phyloP scores from a whole-genome alignment of 2,797 vertebrate genomes.

The Acipenser transmontanus region DNA sequence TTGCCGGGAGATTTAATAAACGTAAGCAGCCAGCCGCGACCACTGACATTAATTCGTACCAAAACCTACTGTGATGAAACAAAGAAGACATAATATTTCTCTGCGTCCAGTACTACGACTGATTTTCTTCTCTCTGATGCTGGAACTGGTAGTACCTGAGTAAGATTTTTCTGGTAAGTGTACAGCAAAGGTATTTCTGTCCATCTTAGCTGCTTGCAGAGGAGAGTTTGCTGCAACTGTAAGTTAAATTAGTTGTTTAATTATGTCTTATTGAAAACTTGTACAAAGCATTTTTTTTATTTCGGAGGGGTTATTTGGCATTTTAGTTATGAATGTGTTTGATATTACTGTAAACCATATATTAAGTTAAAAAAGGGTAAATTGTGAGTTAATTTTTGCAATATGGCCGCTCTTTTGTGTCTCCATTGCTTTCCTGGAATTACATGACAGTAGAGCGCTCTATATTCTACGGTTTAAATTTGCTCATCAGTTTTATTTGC shows the following conservation, averaged over 20 bases:
- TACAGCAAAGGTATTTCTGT: not conserved
- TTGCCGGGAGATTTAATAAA: conserved; percentile 34
- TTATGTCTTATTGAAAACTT: too few species aligned
- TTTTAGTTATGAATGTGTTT: too few species aligned
- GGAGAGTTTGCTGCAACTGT: too few species aligned
- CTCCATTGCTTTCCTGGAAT: conserved; percentile 23
- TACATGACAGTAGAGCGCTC: too few species aligned
- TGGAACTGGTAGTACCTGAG: conserved; percentile 36
- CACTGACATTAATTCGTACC: not conserved
- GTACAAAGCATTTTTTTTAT: too few species aligned
- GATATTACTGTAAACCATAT: conserved; percentile 37
- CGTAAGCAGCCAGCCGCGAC: conserved; percentile 17
- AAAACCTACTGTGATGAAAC: conserved; percentile 29
- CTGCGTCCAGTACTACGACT: not conserved
- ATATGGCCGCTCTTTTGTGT: conserved; percentile 41
- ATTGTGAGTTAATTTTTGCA: conserved; percentile 38
- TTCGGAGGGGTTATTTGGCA: too few species aligned
- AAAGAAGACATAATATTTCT: conserved; percentile 25
- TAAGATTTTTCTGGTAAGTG: conserved; percentile 45
- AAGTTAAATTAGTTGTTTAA: too few species aligned
- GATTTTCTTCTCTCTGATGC: conserved; percentile 36
- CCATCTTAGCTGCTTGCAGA: not conserved
- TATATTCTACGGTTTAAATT: too few species aligned
- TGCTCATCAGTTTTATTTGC: too few species aligned
- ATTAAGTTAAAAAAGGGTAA: conserved; percentile 41